phyloP scores from a whole-genome alignment of 2,888 invertebrate genomes.

The Hesperia comma region DNA sequence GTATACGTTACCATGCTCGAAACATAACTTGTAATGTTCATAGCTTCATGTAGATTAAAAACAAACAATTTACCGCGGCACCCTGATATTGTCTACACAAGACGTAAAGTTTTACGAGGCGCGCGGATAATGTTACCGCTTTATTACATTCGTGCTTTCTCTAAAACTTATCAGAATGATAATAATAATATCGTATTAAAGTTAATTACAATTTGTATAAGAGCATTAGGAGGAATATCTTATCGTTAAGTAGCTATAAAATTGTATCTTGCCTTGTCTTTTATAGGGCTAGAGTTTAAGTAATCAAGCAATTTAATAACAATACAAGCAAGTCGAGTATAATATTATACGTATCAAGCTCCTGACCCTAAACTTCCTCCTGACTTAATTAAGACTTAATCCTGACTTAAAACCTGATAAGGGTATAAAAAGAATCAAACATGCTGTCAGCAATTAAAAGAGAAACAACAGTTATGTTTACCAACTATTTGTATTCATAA shows the following conservation, averaged over 20 bases:
- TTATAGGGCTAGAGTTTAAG: not conserved
- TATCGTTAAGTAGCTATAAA: not conserved
- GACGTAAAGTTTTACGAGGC: conserved; percentile 49
- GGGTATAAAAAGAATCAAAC: no score
- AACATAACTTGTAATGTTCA: not conserved
- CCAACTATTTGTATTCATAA: no score
- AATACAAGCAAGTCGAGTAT: no score
- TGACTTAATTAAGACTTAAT: no score
- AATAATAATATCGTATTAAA: conserved; percentile 10
- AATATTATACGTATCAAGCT: no score
- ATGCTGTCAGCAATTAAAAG: no score
- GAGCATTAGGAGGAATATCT: not conserved
- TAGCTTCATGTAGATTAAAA: conserved; percentile 3
- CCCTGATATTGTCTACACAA: conserved; percentile 16
- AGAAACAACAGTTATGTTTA: no score
- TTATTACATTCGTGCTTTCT: conserved; percentile 50
- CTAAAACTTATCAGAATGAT: conserved; percentile 45
- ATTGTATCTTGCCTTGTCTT: not conserved
- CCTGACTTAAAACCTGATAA: no score
- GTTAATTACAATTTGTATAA: not conserved
- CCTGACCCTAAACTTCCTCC: no score
- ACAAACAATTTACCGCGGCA: conserved; percentile 46
- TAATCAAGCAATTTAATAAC: no score
- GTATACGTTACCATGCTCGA: no score
- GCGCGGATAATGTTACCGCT: conserved; percentile 48